phyloP scores from a whole-genome alignment of 2,113 vertebrate genomes.

The Scolopax mira region DNA sequence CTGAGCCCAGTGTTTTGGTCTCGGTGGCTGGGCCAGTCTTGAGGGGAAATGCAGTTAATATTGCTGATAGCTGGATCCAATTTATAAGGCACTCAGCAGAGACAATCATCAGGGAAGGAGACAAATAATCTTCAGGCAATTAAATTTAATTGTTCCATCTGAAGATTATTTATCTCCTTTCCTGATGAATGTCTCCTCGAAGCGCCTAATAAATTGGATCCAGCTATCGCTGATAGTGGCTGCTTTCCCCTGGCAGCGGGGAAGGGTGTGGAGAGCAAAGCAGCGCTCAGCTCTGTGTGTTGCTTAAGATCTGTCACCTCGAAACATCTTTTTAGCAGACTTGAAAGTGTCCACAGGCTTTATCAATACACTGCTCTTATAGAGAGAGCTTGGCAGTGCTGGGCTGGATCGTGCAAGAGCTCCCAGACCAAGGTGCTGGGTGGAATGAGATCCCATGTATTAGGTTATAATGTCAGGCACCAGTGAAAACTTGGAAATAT shows the following conservation, averaged over 20 bases:
- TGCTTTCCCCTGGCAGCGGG: conserved; percentile 14
- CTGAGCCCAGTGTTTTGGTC: conserved; percentile 35
- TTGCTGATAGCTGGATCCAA: conserved; percentile 72
- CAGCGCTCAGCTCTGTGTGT: not conserved
- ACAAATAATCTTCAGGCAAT: conserved; percentile 72
- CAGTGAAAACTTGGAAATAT: not conserved
- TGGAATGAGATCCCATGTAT: accelerated
- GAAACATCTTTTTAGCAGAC: conserved; percentile 58
- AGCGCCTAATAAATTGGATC: conserved; percentile 68
- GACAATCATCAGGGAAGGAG: conserved; percentile 69
- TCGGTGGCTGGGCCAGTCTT: conserved; percentile 16
- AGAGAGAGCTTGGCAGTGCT: not conserved
- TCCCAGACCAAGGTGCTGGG: not conserved
- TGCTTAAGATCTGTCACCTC: conserved; percentile 64
- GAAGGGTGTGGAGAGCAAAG: conserved; percentile 53
- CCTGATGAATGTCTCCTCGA: conserved; percentile 67
- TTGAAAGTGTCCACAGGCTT: conserved; percentile 16
- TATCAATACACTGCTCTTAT: not conserved
- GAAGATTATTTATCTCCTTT: conserved; percentile 72
- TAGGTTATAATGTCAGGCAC: not conserved
- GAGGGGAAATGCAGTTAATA: conserved; percentile 7
- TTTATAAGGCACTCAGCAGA: conserved; percentile 65
- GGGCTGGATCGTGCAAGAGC: not conserved
- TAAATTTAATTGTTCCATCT: conserved; percentile 75
- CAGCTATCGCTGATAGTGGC: conserved; percentile 61